Evolutionary conservation across 2,797 vertebrate genomes (phyloP), one percentile per base, ranked within the genome.

Genomic region (Alca torda): DNA sequence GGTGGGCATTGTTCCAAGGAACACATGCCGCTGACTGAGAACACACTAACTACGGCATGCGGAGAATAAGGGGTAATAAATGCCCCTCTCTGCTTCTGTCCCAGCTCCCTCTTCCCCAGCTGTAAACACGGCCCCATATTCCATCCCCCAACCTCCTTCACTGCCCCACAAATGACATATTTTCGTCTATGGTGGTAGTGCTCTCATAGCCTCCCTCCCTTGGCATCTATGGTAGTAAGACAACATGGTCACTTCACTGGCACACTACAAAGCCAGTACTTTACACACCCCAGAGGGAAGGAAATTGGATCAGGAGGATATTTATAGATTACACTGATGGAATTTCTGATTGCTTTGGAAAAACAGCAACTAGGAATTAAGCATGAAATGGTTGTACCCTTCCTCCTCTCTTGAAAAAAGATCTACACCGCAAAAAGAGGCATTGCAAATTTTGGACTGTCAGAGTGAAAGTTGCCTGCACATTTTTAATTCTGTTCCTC

Each of bases 301-400:
- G 92, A 96, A 96, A 91, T 94, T 92, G 81, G 67, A 85, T 89
- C 87, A 83, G 75, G 37, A 74, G 11, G 57, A 63, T 96, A 93
- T 94, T 95, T 90, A 77, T 89, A 92, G 93, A 43, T 80, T 73
- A 84, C 87, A 85, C 68, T 75, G 65, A 64, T 75, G 65, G 80
- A 86, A 88, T 87, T 76, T 70, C 68, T 87, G 45, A 54, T 64
- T 92, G 60, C 57, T 85, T 87, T 87, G 61, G 63, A 89, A 90
- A 95, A 92, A 26, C 11, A 39, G 16, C 56, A 92, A 41, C 56
- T 56, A 78, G 24, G 10, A 83, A 57, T 92, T 83, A 78, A 82
- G 33, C 30, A 50, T 31, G n/a, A 83, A 85, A 61, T 9, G 30
- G 16, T 93, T 77, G 37, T 35, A 83, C 10, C 5, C n/a, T 61